Percentiles rank a stretch among this genome's conserved stretches.
Evolutionary conservation across 1,140 invertebrate genomes (phyloP).

Genomic region (Ganaspis sp.): DNA sequence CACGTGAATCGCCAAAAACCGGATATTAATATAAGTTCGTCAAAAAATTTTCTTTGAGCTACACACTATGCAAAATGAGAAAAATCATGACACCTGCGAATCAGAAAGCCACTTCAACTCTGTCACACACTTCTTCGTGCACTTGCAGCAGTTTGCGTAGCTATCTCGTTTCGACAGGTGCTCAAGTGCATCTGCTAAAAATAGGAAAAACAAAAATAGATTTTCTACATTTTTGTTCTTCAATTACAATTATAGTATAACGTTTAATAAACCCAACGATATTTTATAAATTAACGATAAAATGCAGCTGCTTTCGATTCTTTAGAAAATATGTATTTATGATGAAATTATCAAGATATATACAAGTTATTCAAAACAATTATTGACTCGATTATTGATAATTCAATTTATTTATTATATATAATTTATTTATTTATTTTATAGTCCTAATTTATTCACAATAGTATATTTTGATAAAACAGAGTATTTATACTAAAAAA

Average conservation of each 20-base stretch:
- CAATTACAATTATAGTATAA: neutral
- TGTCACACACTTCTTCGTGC: slow-evolving; percentile 11
- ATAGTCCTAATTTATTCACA: too few relatives aligned
- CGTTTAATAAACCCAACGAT: slow-evolving; percentile 17
- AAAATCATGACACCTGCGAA: slow-evolving; percentile 48
- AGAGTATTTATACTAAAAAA: too few relatives aligned
- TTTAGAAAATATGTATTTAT: too few relatives aligned
- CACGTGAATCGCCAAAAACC: neutral
- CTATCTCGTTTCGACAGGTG: slow-evolving; percentile 56
- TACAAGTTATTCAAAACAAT: neutral
- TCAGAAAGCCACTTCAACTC: slow-evolving; percentile 47
- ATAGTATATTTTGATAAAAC: too few relatives aligned
- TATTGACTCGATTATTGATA: neutral
- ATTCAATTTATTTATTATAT: too few relatives aligned
- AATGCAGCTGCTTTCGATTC: neutral
- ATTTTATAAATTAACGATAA: slow-evolving; percentile 10
- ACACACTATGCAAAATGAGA: slow-evolving; percentile 36
- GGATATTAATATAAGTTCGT: slow-evolving; percentile 3
- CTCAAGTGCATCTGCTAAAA: slow-evolving; percentile 57
- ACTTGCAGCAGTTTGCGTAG: slow-evolving; percentile 27
- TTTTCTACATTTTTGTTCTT: slow-evolving; percentile 45
- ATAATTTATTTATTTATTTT: too few relatives aligned
- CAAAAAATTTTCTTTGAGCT: neutral
- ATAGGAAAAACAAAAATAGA: slow-evolving; percentile 50
- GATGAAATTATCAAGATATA: neutral